A percentile compares a stretch with the other conserved stretches of the same genome.
phyloP scores from a whole-genome alignment of 1,140 invertebrate species.

The Drosophila truncata region DNA sequence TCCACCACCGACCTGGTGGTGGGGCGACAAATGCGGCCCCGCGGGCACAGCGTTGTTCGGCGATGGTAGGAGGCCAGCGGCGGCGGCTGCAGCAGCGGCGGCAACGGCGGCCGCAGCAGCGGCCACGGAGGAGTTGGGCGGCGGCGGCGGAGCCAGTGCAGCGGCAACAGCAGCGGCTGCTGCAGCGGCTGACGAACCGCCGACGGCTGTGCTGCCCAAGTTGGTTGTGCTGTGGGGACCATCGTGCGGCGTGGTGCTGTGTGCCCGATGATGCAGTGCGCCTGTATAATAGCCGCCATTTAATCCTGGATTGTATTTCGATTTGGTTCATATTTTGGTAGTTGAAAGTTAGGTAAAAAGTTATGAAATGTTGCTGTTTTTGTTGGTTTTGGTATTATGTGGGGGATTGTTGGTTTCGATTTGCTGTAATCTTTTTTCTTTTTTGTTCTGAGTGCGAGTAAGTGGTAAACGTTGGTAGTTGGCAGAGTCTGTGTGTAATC shows the following conservation, averaged over 20 bases:
- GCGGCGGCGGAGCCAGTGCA: constrained; percentile 86
- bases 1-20: constrained; percentile 76
- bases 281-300: constrained; percentile 91
- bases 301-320: constrained; percentile 87
- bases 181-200: constrained; percentile 82
- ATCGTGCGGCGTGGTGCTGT: constrained; percentile 92
- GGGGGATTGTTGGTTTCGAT: constrained; percentile 22
- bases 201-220: constrained; percentile 57
- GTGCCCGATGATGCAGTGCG: constrained; percentile 91
- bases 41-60: constrained; percentile 65
- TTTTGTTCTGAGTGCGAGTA: constrained; percentile 26
- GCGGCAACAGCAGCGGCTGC: constrained; percentile 78
- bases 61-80: constrained; percentile 63
- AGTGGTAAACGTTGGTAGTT: constrained; percentile 20
- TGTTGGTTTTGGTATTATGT: constrained; percentile 40
- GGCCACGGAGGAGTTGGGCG: constrained; percentile 49
- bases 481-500: constrained; percentile 34
- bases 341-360: constrained; percentile 48
- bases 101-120: constrained; percentile 86
- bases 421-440: constrained; percentile 26
- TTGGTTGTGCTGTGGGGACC: constrained; percentile 87
- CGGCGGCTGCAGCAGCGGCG: constrained; percentile 72
- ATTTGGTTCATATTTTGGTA: constrained; percentile 72
- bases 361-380: constrained; percentile 49
- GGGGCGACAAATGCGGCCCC: constrained; percentile 79